A percentile compares a stretch with the other conserved stretches of the same genome.
Conservation (phyloP, 2,797 vertebrate genomes). For the Pipistrellus pygmaeus region DNA sequence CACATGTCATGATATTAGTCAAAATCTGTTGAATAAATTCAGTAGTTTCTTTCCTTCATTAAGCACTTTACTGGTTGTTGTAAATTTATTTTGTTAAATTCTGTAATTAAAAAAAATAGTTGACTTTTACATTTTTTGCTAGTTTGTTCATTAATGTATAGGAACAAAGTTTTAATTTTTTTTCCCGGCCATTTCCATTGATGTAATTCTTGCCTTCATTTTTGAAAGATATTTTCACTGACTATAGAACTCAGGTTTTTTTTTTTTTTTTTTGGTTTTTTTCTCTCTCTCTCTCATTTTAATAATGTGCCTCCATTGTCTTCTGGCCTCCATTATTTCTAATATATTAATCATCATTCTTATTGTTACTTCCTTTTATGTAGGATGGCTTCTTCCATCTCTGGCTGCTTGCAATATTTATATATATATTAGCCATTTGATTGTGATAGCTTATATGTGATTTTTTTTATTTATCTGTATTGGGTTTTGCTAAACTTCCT, state of each 20-base stretch:
- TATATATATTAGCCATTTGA: not conserved
- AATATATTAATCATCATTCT: not conserved
- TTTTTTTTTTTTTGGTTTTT: not conserved
- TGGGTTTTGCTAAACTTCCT: not conserved
- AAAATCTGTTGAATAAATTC: slow-evolving; percentile 60
- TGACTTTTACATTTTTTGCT: not conserved
- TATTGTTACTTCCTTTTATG: not conserved
- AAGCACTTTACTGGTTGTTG: not conserved
- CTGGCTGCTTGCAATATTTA: not conserved
- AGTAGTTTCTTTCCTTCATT: not conserved
- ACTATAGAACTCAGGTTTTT: not conserved
- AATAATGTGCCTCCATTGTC: not conserved
- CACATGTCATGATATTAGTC: slow-evolving; percentile 42
- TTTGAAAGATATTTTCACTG: not conserved
- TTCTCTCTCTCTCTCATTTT: not conserved
- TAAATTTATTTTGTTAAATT: not conserved
- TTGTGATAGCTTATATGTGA: not conserved
- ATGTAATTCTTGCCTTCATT: not conserved
- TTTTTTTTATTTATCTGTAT: not conserved
- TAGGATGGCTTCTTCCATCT: not conserved
- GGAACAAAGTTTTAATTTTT: not conserved
- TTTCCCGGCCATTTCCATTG: not conserved
- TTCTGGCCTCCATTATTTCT: not conserved
- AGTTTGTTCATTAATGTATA: not conserved
- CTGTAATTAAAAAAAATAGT: not conserved